These are phyloP conservation scores for Hormaphis cornu DNA, from an alignment of 1,140 invertebrate species.

Conservation along the genomic window DNA sequence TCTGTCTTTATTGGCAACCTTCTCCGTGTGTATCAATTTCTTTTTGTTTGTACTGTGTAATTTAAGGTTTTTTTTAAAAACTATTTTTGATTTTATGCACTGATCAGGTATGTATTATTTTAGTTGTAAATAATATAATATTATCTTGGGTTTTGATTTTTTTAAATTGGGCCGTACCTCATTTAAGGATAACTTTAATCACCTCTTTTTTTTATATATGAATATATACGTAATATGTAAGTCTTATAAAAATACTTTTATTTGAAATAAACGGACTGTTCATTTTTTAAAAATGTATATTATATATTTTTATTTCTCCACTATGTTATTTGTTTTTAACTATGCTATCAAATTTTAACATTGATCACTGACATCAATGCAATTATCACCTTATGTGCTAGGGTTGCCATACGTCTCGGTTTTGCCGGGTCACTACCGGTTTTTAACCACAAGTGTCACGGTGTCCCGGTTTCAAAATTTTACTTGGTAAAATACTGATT, in stretches of 20 bases:
- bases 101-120: background rate
- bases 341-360: background rate
- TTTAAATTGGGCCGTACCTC: slow-evolving; percentile 8
- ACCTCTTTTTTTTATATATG: slow-evolving; percentile 1
- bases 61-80: slow-evolving; percentile 21
- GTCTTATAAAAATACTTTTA: slow-evolving; percentile 18
- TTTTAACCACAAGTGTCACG: no score
- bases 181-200: slow-evolving; percentile 1
- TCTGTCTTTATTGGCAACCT: background rate
- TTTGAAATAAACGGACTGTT: slow-evolving; percentile 29
- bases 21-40: slow-evolving; percentile 2
- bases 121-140: background rate
- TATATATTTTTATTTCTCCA: background rate
- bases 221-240: background rate
- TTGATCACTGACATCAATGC: no score
- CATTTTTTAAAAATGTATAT: slow-evolving; percentile 9
- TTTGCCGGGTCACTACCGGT: no score
- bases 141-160: slow-evolving; percentile 13
- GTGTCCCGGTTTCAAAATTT: no score
- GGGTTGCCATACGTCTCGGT: no score
- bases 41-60: slow-evolving; percentile 27
- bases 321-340: background rate
- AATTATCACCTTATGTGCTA: no score
- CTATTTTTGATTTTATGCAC: slow-evolving; percentile 11
- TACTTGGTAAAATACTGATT: no score